Base-by-base conservation (phyloP, 2,888 invertebrate genomes). In the Argyresthia goedartella region DNA sequence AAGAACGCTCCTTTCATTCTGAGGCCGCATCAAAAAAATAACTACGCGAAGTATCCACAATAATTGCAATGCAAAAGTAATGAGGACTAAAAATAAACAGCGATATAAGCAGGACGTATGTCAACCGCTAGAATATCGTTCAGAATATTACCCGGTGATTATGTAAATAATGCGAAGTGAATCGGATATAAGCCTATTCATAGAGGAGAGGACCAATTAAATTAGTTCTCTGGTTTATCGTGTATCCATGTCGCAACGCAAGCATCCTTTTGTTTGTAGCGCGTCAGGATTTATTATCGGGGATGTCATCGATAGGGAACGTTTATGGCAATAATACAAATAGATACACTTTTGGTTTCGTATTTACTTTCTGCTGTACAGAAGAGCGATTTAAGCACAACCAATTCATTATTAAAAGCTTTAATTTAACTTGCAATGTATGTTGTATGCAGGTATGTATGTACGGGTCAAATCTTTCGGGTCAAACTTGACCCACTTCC, bases 1-100 rank as follows among this genome's bases (percentile, higher is more conserved):
- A 75, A 76, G 73, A 75, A 72, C 66, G 62, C 60, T 54, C 58
- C 67, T 71, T 71, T 73, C 67, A 63, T 69, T 71, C 72, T 72
- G 69, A 71, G 71, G 60, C 61, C 60, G 60, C 60, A 62, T 71
- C 67, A 69, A 74, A 25, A n/a, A 77, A 73, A 74, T 73, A 76
- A 68, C 68, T 63, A 56, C 64, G 65, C 70, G 71, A 71, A 71
- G 63, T 25, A 16, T 16, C 46, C 66, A 69, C 70, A 69, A 71
- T 67, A 66, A 52, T 52, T 47, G 66, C 66, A 70, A 68, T 64
- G 66, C 58, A 60, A 61, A 65, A 49, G 60, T 53, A 52, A 56
- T 52, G 49, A 52, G 48, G 43, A 34, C 36, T 68, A 67, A 73
- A 73, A 75, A 74, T 72, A 76, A 76, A 25, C 73, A n/a, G 33